Base-by-base conservation (phyloP, 1,140 invertebrate genomes). In the Cyclargus thomasi region DNA sequence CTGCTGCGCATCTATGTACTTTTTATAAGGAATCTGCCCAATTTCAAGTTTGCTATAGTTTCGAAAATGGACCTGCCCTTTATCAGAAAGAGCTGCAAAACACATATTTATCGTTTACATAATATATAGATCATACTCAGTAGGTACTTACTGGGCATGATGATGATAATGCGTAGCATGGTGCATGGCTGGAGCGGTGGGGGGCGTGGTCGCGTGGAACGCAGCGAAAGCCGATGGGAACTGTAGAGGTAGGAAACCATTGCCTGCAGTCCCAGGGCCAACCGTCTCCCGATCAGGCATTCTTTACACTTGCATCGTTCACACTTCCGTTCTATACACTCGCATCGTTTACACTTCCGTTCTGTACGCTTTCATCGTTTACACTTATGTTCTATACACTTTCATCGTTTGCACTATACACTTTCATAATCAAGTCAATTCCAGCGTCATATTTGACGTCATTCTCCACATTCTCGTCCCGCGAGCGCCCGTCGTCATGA, bases 191-290 rank as follows among this genome's bases (percentile, higher is more conserved):
- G 82, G 80, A n/a, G 84, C 79, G 11, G 84, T 82, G 29, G 88
- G 84, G 8, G 85, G 83, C 35, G 89, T 86, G 23, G 93, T 91
- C 69, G 91, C 91, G 78, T 91, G 92, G 72, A 92, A 91, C 53
- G 91, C 92, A 73, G 91, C 92, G 81, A 93, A 94, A 72, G 92
- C 93, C 74, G 93, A 93, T n/a, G 93, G 92, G 78, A 93, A 93
- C 81, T 93, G 92, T 76, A 93, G 86, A 70, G 93, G 92, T 76
- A 90, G 79, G 74, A 90, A 90, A 74, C 83, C 85, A 76, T 85
- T 86, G 64, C 88, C 86, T 62, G 87, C 77, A 75, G 86, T 84
- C 77, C 88, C 84, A 63, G 86, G 82, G 67, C 88, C 85, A 68
- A 88, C 86, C 72, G 83, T 79, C 80, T 91, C 90, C 76, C 90